Percentiles rank a stretch among this genome's conserved stretches.
Conservation (phyloP, 2,888 invertebrate species). For the Ormyrus thymus region DNA sequence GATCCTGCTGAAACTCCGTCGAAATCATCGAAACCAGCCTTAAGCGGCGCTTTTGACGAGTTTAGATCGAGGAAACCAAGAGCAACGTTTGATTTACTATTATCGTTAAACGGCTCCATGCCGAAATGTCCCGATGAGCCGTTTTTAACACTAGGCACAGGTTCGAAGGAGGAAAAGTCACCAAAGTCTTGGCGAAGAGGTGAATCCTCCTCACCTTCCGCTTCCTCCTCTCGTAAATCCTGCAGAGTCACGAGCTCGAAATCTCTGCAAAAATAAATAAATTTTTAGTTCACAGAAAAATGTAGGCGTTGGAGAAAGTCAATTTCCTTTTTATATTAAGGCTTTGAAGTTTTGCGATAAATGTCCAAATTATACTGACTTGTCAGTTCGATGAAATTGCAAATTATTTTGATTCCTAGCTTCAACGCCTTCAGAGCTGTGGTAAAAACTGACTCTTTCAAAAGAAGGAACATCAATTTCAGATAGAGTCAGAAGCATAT, state of each 20-base stretch:
- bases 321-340: neutral
- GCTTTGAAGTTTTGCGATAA: neutral
- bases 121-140: conserved; percentile 65
- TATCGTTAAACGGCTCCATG: conserved; percentile 61
- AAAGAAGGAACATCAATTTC: conserved; percentile 80
- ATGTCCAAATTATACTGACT: conserved; percentile 60
- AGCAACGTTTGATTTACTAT: conserved; percentile 58
- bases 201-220: conserved; percentile 65
- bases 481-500: conserved; percentile 78
- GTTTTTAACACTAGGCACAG: conserved; percentile 64
- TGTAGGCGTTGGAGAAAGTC: neutral
- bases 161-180: conserved; percentile 68
- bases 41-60: conserved; percentile 69
- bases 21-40: conserved; percentile 72
- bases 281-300: neutral
- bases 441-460: conserved; percentile 80
- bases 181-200: conserved; percentile 69
- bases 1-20: conserved; percentile 70
- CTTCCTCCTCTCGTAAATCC: conserved; percentile 67
- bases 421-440: conserved; percentile 78
- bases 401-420: conserved; percentile 73
- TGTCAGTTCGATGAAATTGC: conserved; percentile 65
- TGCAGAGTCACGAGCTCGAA: conserved; percentile 66
- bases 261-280: conserved; percentile 60
- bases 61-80: conserved; percentile 66